A percentile compares a stretch with the other conserved stretches of the same genome.
Conservation (phyloP, 2,113 vertebrate genomes). For the Tricholaema leucomelas region DNA sequence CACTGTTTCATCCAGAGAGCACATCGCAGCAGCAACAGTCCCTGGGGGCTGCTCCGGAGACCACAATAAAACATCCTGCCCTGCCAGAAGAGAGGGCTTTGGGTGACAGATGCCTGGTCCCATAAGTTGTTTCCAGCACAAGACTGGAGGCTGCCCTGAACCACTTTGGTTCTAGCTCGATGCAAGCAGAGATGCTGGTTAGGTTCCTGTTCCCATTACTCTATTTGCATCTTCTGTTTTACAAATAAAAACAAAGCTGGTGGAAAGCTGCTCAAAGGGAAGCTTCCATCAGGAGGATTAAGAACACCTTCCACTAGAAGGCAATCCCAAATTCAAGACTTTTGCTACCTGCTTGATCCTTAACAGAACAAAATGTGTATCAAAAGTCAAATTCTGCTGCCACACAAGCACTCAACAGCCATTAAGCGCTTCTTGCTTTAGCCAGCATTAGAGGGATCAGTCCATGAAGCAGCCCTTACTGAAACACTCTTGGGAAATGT, state of each 20-base stretch:
- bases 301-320: neutral
- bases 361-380: no score
- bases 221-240: neutral
- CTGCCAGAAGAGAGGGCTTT: neutral
- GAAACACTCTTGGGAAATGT: neutral
- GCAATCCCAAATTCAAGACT: neutral
- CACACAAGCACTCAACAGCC: neutral
- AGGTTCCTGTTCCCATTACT: neutral
- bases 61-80: neutral
- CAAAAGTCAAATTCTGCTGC: no score
- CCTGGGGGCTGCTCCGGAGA: neutral
- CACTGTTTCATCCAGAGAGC: no score
- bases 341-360: neutral
- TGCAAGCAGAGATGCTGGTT: neutral
- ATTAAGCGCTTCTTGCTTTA: neutral
- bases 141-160: neutral
- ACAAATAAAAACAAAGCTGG: neutral
- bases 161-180: neutral
- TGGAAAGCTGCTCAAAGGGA: neutral
- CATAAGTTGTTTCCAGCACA: neutral
- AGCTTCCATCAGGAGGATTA: neutral
- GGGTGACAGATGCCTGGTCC: fast-evolving
- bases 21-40: neutral
- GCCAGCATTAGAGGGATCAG: neutral
- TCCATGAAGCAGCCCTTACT: neutral